Evolutionary conservation across 2,113 vertebrate species (phyloP), one percentile per base, ranked within the genome.

Genomic region (Megaptera novaeangliae): DNA sequence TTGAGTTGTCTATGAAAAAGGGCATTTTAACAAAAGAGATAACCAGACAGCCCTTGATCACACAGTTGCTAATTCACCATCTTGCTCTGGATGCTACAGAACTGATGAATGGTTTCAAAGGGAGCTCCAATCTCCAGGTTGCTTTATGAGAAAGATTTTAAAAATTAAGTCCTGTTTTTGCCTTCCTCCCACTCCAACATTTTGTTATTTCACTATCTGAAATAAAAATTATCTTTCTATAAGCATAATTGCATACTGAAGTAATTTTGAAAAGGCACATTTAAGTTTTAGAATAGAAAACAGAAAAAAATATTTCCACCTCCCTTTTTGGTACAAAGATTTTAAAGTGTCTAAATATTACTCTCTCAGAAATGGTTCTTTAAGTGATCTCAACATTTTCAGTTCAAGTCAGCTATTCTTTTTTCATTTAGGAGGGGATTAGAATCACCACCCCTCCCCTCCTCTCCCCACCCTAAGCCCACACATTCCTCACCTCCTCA

Each of bases 281-380:
- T 97, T 95, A 94, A 44, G n/a, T 49, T 94, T 97, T 68, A 86
- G 29, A 96, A 92, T 90, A 87, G 86, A 74, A 98, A 93, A 91
- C 10, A 86, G 63, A 59, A 91, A 94, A 93, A 96, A 96, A 68
- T 49, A 64, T 84, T 86, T 93, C 57, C 29, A 83, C 63, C 11
- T 89, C 39, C 7, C 25, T 68, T 92, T 97, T 55, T 97, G 46
- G 77, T 69, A 80, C 61, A 96, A 97, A 96, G 55, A 94, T 94
- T 92, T 86, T 75, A 84, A 88, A 34, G 0, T 97, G 69, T 95
- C 95, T 96, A 98, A 98, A 98, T 96, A 97, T 94, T 97, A 81
- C 11, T 75, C 25, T 74, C 61, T 90, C 29, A 49, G 55, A 92
- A 95, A 96, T 96, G 72, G 57, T 89, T 96, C 46, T 78, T 77